Evolutionary conservation across 2,113 vertebrate genomes (phyloP), one percentile per base, ranked within the genome.

Genomic region (Hyaena hyaena): DNA sequence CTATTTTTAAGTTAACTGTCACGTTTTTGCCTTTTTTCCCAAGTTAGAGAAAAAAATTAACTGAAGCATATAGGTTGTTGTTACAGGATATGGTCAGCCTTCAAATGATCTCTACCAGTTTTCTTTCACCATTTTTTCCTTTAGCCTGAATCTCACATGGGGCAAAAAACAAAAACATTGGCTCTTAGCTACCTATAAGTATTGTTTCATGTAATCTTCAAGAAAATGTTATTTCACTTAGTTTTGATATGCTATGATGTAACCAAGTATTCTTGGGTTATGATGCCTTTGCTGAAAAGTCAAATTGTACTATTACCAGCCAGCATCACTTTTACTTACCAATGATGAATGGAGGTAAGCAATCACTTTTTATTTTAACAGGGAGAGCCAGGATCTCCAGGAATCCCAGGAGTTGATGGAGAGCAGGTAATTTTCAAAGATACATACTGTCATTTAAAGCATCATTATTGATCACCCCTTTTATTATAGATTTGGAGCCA

Each of bases 341-440:
- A 84, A 8, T 82, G 26, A 87, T 48, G 10, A 97, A 83, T 92
- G 63, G 45, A 93, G 45, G 1, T 28, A 79, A 88, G 33, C 66
- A 94, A 93, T 97, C 71, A 16, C 10, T 63, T 95, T n/a, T 97
- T 96, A n/a, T 90, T 95, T 97, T 98, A 95, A 66, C 98, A 99
- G 99, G 99, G 99, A 90, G 99, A 99, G 93, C 98, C 99, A 86
- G 99, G 99, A 80, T 98, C 99, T 95, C 99, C 99, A 95, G 99
- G 99, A 98, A 98, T 98, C 33, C 99, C 99, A 88, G 99, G 99
- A 98, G 98, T 68, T 76, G 99, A 99, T 97, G 99, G 99, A 95
- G 99, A 99, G 96, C 99, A 99, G 99, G 99, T 99, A 99, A 17
- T 58, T 95, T 96, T 90, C 58, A 63, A 14, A 4, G 90, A 76